phyloP scores from a whole-genome alignment of 1,140 invertebrate species.

The Stenopsyche tienmushanensis region DNA sequence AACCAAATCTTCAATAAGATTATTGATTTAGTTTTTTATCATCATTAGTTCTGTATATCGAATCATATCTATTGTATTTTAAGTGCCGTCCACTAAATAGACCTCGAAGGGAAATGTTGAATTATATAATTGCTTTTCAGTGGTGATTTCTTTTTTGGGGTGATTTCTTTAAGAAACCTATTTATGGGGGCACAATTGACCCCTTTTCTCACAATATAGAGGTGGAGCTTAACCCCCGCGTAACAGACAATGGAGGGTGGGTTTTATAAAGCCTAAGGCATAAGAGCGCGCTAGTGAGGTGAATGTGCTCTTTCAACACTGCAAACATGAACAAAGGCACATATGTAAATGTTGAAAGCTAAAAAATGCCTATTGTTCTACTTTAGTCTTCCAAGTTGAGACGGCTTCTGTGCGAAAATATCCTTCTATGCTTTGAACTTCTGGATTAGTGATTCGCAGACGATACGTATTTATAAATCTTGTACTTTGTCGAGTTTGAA shows the following conservation, averaged over 20 bases:
- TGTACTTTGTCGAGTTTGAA: neutral
- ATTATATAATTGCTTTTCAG: neutral
- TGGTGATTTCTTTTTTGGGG: neutral
- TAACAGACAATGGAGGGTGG: neutral
- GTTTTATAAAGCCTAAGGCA: neutral
- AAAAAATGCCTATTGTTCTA: slow-evolving; percentile 2
- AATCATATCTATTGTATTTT: too few relatives aligned
- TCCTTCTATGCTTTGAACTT: neutral
- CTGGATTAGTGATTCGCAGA: too few relatives aligned
- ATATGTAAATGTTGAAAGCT: slow-evolving; percentile 8
- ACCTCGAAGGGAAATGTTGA: too few relatives aligned
- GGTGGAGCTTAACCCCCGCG: slow-evolving; percentile 9
- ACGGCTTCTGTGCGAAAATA: neutral
- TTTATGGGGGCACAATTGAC: slow-evolving; percentile 19
- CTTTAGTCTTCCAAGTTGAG: neutral
- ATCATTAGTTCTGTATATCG: too few relatives aligned
- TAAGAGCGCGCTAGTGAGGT: neutral
- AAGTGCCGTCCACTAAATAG: too few relatives aligned
- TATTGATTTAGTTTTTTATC: too few relatives aligned
- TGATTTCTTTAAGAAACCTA: slow-evolving; percentile 16
- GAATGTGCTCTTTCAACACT: slow-evolving; percentile 7
- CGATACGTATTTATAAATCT: neutral
- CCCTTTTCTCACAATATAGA: slow-evolving; percentile 14
- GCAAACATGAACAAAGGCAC: slow-evolving; percentile 8
- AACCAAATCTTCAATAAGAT: too few relatives aligned